Conservation (phyloP, 2,113 vertebrate species). For the Benitochromis conjunctus region DNA sequence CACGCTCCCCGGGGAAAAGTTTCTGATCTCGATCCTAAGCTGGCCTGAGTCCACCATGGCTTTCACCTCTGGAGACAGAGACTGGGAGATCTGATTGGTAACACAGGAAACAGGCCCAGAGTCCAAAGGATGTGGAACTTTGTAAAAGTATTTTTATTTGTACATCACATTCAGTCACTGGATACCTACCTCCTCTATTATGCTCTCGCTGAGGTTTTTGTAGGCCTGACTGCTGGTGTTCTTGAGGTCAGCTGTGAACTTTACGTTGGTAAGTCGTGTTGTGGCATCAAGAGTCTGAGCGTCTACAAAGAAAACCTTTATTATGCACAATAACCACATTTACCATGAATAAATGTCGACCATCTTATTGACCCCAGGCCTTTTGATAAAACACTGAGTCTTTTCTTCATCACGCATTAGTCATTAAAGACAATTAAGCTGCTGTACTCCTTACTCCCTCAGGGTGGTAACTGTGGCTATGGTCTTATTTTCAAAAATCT, state of each 20-base stretch:
- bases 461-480: background rate
- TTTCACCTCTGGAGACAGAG: conserved; percentile 54
- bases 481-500: background rate
- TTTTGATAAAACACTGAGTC: background rate
- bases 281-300: conserved; percentile 70
- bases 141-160: background rate
- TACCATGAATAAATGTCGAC: background rate
- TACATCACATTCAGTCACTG: background rate
- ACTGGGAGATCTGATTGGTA: conserved; percentile 67
- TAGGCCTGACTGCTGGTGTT: conserved; percentile 73
- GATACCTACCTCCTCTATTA: conserved; percentile 69
- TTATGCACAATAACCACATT: background rate
- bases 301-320: conserved; percentile 56
- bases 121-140: background rate
- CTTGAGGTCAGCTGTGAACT: conserved; percentile 60
- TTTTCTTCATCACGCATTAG: background rate
- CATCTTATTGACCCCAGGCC: background rate
- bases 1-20: conserved; percentile 73
- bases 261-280: conserved; percentile 66
- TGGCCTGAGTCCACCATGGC: conserved; percentile 62
- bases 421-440: background rate
- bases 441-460: background rate
- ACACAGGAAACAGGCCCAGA: background rate
- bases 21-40: conserved; percentile 69
- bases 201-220: conserved; percentile 60